A percentile compares a stretch with the other conserved stretches of the same genome.
Evolutionary conservation across 2,888 invertebrate species (phyloP).

Genomic region (Conops quadrifasciatus): DNA sequence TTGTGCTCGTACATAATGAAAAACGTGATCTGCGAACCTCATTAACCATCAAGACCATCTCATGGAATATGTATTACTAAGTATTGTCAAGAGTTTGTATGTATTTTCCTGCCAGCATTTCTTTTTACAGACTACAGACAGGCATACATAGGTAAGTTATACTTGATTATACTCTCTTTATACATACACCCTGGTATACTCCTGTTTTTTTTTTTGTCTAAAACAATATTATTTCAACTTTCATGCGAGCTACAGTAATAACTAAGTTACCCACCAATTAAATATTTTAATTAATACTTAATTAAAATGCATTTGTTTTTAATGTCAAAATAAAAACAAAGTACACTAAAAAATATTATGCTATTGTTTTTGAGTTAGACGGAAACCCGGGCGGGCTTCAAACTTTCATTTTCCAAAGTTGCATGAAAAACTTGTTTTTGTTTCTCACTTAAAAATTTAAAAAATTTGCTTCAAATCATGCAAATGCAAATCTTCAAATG

Average conservation of each 20-base stretch:
- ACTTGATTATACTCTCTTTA: no score
- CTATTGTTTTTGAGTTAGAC: slow-evolving; percentile 7
- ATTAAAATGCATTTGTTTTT: slow-evolving; percentile 18
- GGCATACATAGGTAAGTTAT: no score
- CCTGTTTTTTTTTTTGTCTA: no score
- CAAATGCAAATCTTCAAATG: background rate
- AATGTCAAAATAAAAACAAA: slow-evolving; percentile 8
- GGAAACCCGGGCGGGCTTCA: slow-evolving; percentile 2
- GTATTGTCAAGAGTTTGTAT: no score
- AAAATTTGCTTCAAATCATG: background rate
- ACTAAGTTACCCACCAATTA: background rate
- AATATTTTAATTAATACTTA: slow-evolving; percentile 8
- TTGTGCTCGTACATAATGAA: no score
- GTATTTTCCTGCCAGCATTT: no score
- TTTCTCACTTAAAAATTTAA: background rate
- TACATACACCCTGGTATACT: no score
- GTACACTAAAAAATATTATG: background rate
- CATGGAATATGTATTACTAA: no score
- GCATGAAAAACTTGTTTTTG: slow-evolving; percentile 19
- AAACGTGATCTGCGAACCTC: no score
- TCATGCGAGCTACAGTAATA: background rate
- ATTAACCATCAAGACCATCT: no score
- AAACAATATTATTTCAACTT: no score
- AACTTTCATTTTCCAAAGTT: slow-evolving; percentile 19
- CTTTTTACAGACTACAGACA: no score